Evolutionary conservation across 2,888 invertebrate species (phyloP).

Genomic region (Hyposoter dolosus): DNA sequence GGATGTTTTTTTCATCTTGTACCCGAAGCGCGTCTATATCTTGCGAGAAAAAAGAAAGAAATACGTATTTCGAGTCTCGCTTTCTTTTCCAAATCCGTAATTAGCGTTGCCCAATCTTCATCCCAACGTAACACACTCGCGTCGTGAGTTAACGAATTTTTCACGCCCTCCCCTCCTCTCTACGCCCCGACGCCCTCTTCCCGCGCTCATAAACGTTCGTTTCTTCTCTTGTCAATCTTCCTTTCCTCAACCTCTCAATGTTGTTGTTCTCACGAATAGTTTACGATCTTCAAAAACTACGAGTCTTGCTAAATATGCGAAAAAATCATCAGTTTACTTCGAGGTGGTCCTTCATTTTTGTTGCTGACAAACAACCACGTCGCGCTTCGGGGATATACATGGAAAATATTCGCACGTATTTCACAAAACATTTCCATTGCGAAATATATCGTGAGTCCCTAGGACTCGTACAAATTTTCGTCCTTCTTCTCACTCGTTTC

Average conservation of each 20-base stretch:
- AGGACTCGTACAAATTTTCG: background rate
- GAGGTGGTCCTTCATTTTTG: background rate
- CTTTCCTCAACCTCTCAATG: background rate
- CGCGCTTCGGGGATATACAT: background rate
- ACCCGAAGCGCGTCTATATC: background rate
- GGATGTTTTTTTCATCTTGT: background rate
- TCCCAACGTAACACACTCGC: slow-evolving; percentile 37
- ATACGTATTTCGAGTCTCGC: slow-evolving; percentile 4
- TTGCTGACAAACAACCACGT: background rate
- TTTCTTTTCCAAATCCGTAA: slow-evolving; percentile 65
- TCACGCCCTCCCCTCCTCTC: background rate
- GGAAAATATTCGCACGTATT: background rate
- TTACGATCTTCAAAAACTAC: slow-evolving; percentile 1
- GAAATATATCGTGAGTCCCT: no score
- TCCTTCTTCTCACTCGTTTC: background rate
- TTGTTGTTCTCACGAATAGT: slow-evolving; percentile 2
- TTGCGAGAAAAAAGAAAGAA: background rate
- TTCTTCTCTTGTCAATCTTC: background rate
- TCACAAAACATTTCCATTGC: background rate
- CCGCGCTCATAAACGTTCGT: background rate
- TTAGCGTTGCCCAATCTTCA: slow-evolving; percentile 57
- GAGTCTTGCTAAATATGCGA: background rate
- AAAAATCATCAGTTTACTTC: background rate
- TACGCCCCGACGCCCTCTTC: no score
- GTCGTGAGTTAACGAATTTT: slow-evolving; percentile 7